A percentile compares a stretch with the other conserved stretches of the same genome.
Conservation (phyloP, 2,888 invertebrate species). For the Ecliptopera silaceata region DNA sequence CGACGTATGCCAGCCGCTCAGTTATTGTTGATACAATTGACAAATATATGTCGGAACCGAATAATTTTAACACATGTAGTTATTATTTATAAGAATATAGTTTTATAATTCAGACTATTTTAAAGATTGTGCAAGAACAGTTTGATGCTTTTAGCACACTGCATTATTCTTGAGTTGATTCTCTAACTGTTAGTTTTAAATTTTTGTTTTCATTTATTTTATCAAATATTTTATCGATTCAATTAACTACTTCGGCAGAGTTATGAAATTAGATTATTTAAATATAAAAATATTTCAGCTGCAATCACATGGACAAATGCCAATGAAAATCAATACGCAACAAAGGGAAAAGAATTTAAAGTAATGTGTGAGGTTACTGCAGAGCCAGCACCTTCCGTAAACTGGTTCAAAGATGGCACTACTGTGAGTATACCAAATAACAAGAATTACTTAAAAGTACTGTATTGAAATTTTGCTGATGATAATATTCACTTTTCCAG, state of each 20-base stretch:
- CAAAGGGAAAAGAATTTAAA: conserved; percentile 88
- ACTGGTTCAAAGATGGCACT: conserved; percentile 92
- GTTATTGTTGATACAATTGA: too few species aligned
- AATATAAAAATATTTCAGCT: conserved; percentile 77
- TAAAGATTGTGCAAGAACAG: too few species aligned
- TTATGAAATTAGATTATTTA: background rate
- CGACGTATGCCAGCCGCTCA: too few species aligned
- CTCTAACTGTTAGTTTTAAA: background rate
- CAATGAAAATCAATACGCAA: conserved; percentile 91
- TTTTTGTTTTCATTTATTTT: background rate
- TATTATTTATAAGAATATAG: too few species aligned
- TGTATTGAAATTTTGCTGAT: background rate
- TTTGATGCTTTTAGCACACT: too few species aligned
- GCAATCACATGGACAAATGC: conserved; percentile 94
- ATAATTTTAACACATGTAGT: too few species aligned
- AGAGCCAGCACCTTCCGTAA: conserved; percentile 92
- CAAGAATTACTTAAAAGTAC: background rate
- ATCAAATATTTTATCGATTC: background rate
- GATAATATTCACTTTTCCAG: conserved; percentile 47
- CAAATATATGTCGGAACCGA: too few species aligned
- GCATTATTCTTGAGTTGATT: too few species aligned
- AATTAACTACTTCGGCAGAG: background rate
- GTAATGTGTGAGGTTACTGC: conserved; percentile 93
- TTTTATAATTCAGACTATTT: too few species aligned
- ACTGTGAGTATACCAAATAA: conserved; percentile 68